These are phyloP conservation scores for Bactericera cockerelli DNA, from an alignment of 1,140 invertebrate genomes.

Conservation along the genomic window DNA sequence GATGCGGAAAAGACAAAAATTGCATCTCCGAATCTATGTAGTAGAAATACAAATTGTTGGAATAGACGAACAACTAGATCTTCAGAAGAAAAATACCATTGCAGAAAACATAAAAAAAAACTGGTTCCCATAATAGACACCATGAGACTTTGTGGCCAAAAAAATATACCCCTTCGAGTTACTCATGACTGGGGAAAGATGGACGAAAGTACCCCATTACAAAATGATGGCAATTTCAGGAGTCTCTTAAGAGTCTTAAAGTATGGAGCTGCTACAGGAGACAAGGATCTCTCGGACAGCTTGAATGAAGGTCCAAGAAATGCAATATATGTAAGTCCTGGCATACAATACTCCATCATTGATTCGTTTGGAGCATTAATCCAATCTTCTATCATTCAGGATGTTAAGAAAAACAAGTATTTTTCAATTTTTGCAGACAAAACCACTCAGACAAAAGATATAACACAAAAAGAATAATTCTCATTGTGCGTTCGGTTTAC, in stretches of 20 bases:
- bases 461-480: slow-evolving; percentile 18
- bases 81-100: not conserved
- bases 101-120: no score
- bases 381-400: slow-evolving; percentile 14
- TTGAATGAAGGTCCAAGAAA: slow-evolving; percentile 13
- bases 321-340: slow-evolving; percentile 17
- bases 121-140: not conserved
- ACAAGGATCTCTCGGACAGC: slow-evolving; percentile 15
- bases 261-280: slow-evolving; percentile 19
- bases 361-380: slow-evolving; percentile 17
- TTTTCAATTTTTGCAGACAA: slow-evolving; percentile 20
- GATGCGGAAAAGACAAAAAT: no score
- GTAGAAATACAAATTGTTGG: not conserved
- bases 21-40: no score
- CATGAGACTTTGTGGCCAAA: slow-evolving; percentile 15
- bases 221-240: slow-evolving; percentile 23
- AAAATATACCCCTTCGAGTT: slow-evolving; percentile 18
- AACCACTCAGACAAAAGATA: slow-evolving; percentile 19
- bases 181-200: slow-evolving; percentile 14
- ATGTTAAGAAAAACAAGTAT: slow-evolving; percentile 16
- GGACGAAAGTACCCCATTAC: slow-evolving; percentile 11
- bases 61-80: not conserved
- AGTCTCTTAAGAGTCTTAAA: slow-evolving; percentile 19
- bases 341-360: slow-evolving; percentile 20
- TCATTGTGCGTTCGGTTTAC: slow-evolving; percentile 18